These are phyloP conservation scores for Acropora yongei DNA, from an alignment of 64 coral and sea anemone genomes.

Conservation along the genomic window DNA sequence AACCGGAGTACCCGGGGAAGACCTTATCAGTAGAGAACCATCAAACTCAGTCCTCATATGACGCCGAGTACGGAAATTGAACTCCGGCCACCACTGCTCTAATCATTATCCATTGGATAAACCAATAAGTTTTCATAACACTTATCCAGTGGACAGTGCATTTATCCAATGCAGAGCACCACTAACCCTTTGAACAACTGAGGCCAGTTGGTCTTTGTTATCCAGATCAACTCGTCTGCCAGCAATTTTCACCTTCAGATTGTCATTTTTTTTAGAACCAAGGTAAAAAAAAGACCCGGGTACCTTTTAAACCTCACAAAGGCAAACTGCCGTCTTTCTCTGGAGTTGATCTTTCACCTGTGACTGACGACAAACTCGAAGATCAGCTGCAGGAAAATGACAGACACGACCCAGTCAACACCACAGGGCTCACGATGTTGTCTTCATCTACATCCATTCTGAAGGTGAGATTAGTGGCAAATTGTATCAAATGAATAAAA, in stretches of 20 bases:
- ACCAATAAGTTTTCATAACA: too few species aligned
- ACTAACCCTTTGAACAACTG: too few species aligned
- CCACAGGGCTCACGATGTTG: slow-evolving; percentile 73
- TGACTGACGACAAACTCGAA: slow-evolving; percentile 58
- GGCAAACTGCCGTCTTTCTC: slow-evolving; percentile 86
- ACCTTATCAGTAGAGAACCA: too few species aligned
- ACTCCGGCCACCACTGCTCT: too few species aligned
- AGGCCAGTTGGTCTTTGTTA: too few species aligned
- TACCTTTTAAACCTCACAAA: slow-evolving; percentile 71
- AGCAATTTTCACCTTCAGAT: background rate
- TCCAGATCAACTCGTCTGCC: background rate
- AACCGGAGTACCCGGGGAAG: too few species aligned
- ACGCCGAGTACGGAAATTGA: too few species aligned
- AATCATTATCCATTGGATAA: too few species aligned
- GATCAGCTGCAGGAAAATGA: background rate
- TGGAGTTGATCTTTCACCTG: slow-evolving; percentile 81
- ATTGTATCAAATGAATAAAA: too few species aligned
- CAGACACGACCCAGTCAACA: slow-evolving; percentile 30
- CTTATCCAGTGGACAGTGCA: too few species aligned
- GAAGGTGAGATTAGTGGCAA: slow-evolving; percentile 49
- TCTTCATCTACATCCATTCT: slow-evolving; percentile 86
- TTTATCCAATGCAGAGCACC: too few species aligned
- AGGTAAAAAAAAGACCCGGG: slow-evolving; percentile 38
- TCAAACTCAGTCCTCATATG: too few species aligned
- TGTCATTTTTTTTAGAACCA: background rate